Conservation (phyloP, 64 coral and sea anemone species). For the Porites australiensis region DNA sequence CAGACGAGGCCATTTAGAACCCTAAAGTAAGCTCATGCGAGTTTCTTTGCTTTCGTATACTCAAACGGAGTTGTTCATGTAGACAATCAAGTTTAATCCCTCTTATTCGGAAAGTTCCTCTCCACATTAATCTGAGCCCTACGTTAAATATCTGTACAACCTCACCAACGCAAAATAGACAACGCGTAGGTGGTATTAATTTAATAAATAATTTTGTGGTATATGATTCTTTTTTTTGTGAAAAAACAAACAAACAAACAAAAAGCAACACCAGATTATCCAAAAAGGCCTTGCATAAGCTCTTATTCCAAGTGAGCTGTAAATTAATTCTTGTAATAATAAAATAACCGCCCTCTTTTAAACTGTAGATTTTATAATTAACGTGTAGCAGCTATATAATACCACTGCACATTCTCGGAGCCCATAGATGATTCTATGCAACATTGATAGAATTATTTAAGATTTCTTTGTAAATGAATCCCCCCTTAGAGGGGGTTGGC, state of each 20-base stretch:
- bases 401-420: no score
- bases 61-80: no score
- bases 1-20: no score
- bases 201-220: slow-evolving; percentile 10
- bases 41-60: no score
- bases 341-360: neutral
- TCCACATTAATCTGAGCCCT: no score
- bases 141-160: neutral
- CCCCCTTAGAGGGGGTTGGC: neutral
- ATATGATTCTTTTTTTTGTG: neutral
- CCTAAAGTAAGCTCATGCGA: no score
- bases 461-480: no score
- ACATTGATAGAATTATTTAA: neutral
- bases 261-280: neutral
- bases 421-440: neutral
- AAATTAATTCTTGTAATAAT: neutral
- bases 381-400: no score
- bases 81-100: no score
- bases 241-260: neutral
- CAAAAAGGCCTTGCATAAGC: neutral
- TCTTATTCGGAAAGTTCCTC: no score
- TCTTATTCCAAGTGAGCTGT: neutral
- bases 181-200: neutral
- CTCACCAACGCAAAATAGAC: neutral
- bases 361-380: no score